A percentile compares a stretch with the other conserved stretches of the same genome.
Conservation (phyloP, 2,797 vertebrate genomes). For the Eospalax fontanierii region DNA sequence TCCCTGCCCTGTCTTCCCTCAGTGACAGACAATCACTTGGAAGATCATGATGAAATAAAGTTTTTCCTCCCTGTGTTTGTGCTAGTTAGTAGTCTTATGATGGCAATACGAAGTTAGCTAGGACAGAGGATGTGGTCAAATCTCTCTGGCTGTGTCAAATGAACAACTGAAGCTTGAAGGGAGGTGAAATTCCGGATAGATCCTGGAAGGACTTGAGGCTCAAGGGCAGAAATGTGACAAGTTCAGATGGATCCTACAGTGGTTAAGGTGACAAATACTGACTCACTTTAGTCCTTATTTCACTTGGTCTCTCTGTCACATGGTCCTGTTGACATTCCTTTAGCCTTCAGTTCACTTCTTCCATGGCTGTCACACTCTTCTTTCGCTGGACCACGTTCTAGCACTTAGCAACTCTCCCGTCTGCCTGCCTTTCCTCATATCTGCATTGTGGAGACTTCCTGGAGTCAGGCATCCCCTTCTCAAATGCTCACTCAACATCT, state of each 20-base stretch:
- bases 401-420: not conserved
- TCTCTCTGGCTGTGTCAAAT: not conserved
- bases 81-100: no score
- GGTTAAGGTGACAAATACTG: not conserved
- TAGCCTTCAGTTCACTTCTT: not conserved
- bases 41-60: no score
- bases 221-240: not conserved
- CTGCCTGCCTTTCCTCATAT: not conserved
- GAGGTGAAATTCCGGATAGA: not conserved
- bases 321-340: not conserved
- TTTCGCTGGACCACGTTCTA: not conserved
- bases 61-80: no score
- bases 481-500: not conserved
- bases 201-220: not conserved
- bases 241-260: not conserved
- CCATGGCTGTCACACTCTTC: not conserved
- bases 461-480: not conserved
- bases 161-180: not conserved
- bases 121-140: not conserved
- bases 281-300: not conserved
- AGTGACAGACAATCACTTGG: no score
- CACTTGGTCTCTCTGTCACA: not conserved
- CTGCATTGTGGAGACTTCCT: constrained; percentile 48
- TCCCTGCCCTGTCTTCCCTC: no score
- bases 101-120: no score